These are phyloP conservation scores for Cyclargus thomasi DNA, from an alignment of 1,140 invertebrate species.

Conservation along the genomic window DNA sequence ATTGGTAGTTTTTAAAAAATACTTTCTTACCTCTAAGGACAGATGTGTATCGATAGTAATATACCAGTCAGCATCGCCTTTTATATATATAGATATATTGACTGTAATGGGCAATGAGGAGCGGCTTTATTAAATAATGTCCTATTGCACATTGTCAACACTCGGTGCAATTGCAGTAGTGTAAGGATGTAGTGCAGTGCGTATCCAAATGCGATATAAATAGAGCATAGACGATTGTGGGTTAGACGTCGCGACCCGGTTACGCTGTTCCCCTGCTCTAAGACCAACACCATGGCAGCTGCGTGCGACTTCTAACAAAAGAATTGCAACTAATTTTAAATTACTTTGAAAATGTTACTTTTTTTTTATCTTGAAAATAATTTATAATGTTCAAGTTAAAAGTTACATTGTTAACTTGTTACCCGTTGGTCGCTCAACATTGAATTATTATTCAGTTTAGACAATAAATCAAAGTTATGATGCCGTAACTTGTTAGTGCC, in stretches of 20 bases:
- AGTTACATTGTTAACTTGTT: no score
- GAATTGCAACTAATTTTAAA: neutral
- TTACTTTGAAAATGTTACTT: no score
- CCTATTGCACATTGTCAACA: slow-evolving; percentile 32
- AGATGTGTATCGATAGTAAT: no score
- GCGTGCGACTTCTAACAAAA: neutral
- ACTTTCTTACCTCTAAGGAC: no score
- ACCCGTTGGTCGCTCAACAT: no score
- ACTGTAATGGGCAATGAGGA: slow-evolving; percentile 14
- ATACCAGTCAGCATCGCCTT: no score
- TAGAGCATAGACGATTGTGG: slow-evolving; percentile 36
- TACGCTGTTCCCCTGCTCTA: slow-evolving; percentile 35
- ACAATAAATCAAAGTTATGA: no score
- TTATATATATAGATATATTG: slow-evolving; percentile 8
- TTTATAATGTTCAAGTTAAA: no score
- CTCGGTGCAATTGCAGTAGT: slow-evolving; percentile 41
- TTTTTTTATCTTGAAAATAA: no score
- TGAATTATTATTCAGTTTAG: no score
- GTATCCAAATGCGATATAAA: slow-evolving; percentile 42
- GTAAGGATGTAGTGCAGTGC: slow-evolving; percentile 36
- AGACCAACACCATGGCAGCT: neutral
- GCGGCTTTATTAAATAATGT: slow-evolving; percentile 21
- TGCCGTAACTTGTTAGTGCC: no score
- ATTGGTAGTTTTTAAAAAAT: no score
- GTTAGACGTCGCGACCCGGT: slow-evolving; percentile 47